Evolutionary conservation across 2,113 vertebrate species (phyloP), one percentile per base, ranked within the genome.

Genomic region (Lathamus discolor): DNA sequence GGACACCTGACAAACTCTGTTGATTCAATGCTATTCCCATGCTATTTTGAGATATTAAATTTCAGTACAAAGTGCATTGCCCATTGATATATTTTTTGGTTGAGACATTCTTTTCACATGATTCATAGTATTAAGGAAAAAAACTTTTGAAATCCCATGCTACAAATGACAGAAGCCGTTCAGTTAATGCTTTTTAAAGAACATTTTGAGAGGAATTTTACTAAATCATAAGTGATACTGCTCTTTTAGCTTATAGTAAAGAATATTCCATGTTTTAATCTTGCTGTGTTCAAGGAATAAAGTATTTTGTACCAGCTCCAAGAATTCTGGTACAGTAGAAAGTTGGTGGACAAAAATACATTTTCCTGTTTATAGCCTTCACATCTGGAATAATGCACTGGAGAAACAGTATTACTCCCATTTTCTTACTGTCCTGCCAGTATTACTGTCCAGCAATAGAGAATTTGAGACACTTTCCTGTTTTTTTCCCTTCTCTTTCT

Each of bases 291-390:
- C 74, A 80, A 68, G 57, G 49, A 80, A 93, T 80, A 41, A 61
- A 63, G 35, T 37, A 46, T 64, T 93, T 94, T 93, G 90, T 72
- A 90, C n/a, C 68, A 28, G 44, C 80, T 95, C 90, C 90, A 96
- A 79, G 48, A 93, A 75, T 90, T 57, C 80, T 86, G 76, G 80
- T 84, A 39, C 76, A 86, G 93, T 70, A 91, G 57, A 78, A 93
- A 78, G 48, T 3, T 88, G 76, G 81, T 92, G 28, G 76, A 94
- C 80, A 92, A 89, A 96, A 96, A 86, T 88, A 94, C 62, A 66
- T 84, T 96, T 97, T 96, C 96, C 66, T 96, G 96, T 96, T 97
- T 93, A 94, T 97, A 93, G 88, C 88, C 66, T 96, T 97, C 96
- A 95, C 95, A 96, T 96, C 95, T 97, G 96, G 96, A 96, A 97